Percentiles rank a stretch among this genome's conserved stretches.
Evolutionary conservation across 1,140 invertebrate species (phyloP).

Genomic region (Leptinotarsa texana): DNA sequence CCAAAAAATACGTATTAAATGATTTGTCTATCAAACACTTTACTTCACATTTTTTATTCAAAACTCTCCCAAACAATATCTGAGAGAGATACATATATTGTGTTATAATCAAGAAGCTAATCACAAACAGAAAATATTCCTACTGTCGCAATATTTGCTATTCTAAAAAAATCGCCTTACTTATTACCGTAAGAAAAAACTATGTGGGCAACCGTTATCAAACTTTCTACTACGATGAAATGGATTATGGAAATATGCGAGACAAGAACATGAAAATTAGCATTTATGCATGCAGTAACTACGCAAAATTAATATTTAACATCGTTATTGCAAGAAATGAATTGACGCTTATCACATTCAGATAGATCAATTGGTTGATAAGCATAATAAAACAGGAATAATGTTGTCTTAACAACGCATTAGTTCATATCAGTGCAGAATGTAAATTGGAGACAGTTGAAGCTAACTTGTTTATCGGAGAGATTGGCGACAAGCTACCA

Average conservation of each 20-base stretch:
- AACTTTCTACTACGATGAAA: not conserved
- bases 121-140: no score
- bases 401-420: not conserved
- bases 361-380: conserved; percentile 1
- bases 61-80: no score
- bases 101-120: no score
- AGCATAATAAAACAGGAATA: not conserved
- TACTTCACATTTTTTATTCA: no score
- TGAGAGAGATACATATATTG: no score
- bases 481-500: no score
- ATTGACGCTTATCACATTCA: not conserved
- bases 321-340: conserved; percentile 2
- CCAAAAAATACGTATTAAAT: no score
- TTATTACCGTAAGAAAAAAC: no score
- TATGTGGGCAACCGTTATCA: not conserved
- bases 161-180: no score
- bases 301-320: conserved; percentile 4
- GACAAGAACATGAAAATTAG: not conserved
- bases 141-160: no score
- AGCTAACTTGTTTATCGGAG: no score
- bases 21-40: no score
- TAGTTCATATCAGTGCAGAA: not conserved
- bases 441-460: not conserved
- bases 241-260: not conserved
- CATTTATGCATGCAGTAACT: not conserved